Conservation (phyloP, 2,113 vertebrate species). For the Albula goreensis region DNA sequence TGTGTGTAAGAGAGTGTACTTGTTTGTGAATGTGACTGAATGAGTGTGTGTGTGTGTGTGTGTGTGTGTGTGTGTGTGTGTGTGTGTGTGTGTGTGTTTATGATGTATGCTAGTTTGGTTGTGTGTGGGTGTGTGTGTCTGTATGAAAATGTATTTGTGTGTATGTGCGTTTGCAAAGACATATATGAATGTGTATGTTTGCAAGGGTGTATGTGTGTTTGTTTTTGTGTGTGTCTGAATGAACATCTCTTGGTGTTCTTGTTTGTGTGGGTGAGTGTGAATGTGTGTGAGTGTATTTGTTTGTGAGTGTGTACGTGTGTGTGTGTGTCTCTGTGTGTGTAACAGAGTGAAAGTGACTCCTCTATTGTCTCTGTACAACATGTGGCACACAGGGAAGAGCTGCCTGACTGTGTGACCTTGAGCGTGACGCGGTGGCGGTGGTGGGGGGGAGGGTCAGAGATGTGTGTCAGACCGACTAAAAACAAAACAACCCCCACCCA, state of each 20-base stretch:
- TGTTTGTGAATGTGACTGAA: too few relatives aligned
- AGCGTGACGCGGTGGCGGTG: constrained; percentile 12
- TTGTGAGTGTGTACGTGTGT: background rate
- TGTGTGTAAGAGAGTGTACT: too few relatives aligned
- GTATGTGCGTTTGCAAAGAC: background rate
- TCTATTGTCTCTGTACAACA: constrained; percentile 40
- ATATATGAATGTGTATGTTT: too few relatives aligned
- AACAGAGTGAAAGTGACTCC: background rate
- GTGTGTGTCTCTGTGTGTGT: background rate
- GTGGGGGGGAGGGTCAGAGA: background rate
- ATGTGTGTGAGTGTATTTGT: background rate
- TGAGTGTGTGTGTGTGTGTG: too few relatives aligned
- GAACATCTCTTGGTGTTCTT: too few relatives aligned
- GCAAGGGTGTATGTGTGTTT: too few relatives aligned
- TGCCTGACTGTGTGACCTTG: constrained; percentile 42
- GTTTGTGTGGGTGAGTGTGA: too few relatives aligned
- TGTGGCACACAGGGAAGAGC: constrained; percentile 46
- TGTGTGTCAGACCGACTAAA: constrained; percentile 21
- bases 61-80: too few relatives aligned
- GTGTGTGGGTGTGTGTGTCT: background rate
- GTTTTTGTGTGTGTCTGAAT: too few relatives aligned
- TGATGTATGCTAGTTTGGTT: background rate
- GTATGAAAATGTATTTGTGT: background rate
- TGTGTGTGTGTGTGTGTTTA: too few relatives aligned
- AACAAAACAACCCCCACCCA: constrained; percentile 14